Conservation (phyloP, 2,888 invertebrate genomes). For the Cheilosia vernalis region DNA sequence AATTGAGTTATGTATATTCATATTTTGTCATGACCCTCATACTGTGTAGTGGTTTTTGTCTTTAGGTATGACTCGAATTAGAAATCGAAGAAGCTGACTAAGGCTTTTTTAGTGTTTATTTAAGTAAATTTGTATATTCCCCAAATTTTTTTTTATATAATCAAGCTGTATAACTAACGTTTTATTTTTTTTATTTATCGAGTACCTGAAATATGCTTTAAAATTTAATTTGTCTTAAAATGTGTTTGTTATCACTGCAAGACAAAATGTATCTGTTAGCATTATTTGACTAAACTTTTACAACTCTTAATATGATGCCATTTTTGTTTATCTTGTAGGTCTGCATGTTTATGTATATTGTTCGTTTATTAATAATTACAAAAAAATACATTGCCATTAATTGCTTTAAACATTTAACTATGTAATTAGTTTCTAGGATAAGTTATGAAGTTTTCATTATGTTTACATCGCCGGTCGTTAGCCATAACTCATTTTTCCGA, state of each 20-base stretch:
- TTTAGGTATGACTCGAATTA: background rate
- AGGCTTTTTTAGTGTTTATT: constrained; percentile 4
- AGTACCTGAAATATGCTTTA: constrained; percentile 83
- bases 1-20: background rate
- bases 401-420: constrained; percentile 68
- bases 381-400: constrained; percentile 68
- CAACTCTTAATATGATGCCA: constrained; percentile 54
- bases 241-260: constrained; percentile 36
- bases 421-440: constrained; percentile 67
- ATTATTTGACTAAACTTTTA: constrained; percentile 42
- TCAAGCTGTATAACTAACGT: constrained; percentile 75
- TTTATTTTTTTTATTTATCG: constrained; percentile 81
- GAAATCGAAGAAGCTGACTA: background rate
- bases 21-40: too few species aligned
- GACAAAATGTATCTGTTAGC: constrained; percentile 34
- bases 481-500: background rate
- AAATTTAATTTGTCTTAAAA: constrained; percentile 40
- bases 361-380: constrained; percentile 46
- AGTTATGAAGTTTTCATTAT: constrained; percentile 74
- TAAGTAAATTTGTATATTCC: constrained; percentile 10
- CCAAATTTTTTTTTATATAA: background rate
- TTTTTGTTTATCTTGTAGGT: constrained; percentile 44
- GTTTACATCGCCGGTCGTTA: constrained; percentile 3
- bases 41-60: constrained; percentile 6
- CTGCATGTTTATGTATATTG: constrained; percentile 39